These are phyloP conservation scores for Pissodes strobi DNA, from an alignment of 1,140 invertebrate genomes.

Conservation along the genomic window DNA sequence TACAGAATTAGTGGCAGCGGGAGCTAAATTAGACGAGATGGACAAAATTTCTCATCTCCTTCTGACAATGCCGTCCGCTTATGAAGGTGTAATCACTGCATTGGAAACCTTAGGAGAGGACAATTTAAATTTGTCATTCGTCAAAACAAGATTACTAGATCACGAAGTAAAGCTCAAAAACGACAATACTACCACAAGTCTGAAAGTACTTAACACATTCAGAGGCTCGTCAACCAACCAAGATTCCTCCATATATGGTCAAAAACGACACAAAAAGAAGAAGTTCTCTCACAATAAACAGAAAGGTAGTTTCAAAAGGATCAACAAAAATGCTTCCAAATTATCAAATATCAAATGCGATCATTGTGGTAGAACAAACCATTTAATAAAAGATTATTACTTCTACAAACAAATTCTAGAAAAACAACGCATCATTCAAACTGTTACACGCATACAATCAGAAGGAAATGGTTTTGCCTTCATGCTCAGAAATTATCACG, in stretches of 20 bases:
- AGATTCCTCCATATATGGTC: too few species aligned
- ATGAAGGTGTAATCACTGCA: conserved; percentile 53
- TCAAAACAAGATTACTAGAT: conserved; percentile 28
- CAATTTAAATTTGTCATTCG: conserved; percentile 45
- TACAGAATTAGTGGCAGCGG: conserved; percentile 49
- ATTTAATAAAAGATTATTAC: too few species aligned
- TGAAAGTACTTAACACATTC: too few species aligned
- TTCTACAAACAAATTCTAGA: conserved; percentile 1
- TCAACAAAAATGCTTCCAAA: too few species aligned
- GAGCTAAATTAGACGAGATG: conserved; percentile 33
- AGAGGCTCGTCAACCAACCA: too few species aligned
- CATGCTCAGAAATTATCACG: neutral
- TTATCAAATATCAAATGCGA: too few species aligned
- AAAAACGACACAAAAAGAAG: too few species aligned
- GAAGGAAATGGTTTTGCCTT: neutral
- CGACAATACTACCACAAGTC: neutral
- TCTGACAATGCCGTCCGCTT: conserved; percentile 49
- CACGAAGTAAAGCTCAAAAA: conserved; percentile 12
- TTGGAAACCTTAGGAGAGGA: conserved; percentile 52
- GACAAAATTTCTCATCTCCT: conserved; percentile 50
- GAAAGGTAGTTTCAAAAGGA: too few species aligned
- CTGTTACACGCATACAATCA: neutral
- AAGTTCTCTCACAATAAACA: too few species aligned
- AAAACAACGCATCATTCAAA: neutral
- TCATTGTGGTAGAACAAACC: too few species aligned